A percentile compares a stretch with the other conserved stretches of the same genome.
Evolutionary conservation across 2,113 vertebrate species (phyloP).

Genomic region (Felis catus): DNA sequence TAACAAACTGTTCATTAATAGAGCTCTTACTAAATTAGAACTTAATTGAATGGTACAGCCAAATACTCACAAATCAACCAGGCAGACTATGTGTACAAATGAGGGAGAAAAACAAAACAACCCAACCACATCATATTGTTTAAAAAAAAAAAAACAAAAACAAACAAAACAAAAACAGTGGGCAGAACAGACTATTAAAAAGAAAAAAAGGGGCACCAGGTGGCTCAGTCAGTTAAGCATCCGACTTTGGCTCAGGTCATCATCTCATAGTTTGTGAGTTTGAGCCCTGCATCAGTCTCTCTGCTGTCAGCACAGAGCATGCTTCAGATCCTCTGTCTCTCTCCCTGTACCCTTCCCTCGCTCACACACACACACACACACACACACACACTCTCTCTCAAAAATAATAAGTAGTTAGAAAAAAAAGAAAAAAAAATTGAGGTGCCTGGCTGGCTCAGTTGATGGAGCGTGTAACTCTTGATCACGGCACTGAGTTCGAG

Average conservation of each 20-base stretch:
- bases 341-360: no score
- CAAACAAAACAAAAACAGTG: not conserved
- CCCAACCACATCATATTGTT: not conserved
- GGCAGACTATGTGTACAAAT: not conserved
- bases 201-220: not conserved
- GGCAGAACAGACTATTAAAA: not conserved
- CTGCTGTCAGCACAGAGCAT: no score
- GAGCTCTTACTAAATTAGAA: conserved; percentile 22
- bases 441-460: not conserved
- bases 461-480: not conserved
- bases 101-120: not conserved
- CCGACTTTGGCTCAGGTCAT: no score
- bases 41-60: not conserved
- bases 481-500: not conserved
- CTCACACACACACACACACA: no score
- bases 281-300: no score
- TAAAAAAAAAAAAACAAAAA: not conserved
- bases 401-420: no score
- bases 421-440: not conserved
- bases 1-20: not conserved
- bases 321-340: no score
- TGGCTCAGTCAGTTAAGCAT: no score
- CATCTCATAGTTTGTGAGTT: no score
- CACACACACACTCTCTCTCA: no score
- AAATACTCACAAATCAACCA: conserved; percentile 27